Conservation (phyloP, 2,888 invertebrate genomes). For the Drosophila conformis region DNA sequence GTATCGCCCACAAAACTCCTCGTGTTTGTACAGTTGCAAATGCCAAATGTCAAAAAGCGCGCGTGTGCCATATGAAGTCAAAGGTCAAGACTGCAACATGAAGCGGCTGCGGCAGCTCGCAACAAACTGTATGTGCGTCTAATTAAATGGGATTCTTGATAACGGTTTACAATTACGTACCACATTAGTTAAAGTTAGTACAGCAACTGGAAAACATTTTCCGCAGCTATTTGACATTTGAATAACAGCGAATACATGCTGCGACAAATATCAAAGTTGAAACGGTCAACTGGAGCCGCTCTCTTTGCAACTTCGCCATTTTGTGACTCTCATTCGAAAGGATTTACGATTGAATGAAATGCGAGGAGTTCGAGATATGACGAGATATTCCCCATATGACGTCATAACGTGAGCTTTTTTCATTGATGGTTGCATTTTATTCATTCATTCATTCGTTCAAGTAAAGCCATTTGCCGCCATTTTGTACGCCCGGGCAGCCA, state of each 20-base stretch:
- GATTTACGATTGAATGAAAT: slow-evolving; percentile 26
- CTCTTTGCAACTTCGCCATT: slow-evolving; percentile 1
- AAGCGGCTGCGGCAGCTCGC: not conserved
- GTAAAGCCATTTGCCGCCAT: slow-evolving; percentile 47
- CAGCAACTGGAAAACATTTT: slow-evolving; percentile 13
- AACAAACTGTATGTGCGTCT: slow-evolving; percentile 28
- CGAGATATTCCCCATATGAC: slow-evolving; percentile 26
- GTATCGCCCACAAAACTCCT: slow-evolving; percentile 13
- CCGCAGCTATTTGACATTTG: slow-evolving; percentile 51
- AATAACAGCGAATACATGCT: slow-evolving; percentile 4
- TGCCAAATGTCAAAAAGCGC: slow-evolving; percentile 55
- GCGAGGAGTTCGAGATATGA: not conserved
- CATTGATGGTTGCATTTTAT: slow-evolving; percentile 59
- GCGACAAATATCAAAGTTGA: slow-evolving; percentile 60
- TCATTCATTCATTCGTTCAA: slow-evolving; percentile 48
- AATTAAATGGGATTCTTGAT: slow-evolving; percentile 34
- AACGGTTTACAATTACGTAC: not conserved
- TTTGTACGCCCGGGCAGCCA: slow-evolving; percentile 27
- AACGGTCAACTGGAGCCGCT: slow-evolving; percentile 13
- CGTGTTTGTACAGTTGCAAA: slow-evolving; percentile 21
- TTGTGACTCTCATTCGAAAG: slow-evolving; percentile 8
- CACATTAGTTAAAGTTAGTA: slow-evolving; percentile 5
- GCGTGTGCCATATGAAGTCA: slow-evolving; percentile 27
- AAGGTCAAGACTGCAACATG: slow-evolving; percentile 56
- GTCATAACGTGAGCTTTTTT: slow-evolving; percentile 62